A percentile compares a stretch with the other conserved stretches of the same genome.
phyloP scores from a whole-genome alignment of 2,888 invertebrate species.

The Nasonia oneida region DNA sequence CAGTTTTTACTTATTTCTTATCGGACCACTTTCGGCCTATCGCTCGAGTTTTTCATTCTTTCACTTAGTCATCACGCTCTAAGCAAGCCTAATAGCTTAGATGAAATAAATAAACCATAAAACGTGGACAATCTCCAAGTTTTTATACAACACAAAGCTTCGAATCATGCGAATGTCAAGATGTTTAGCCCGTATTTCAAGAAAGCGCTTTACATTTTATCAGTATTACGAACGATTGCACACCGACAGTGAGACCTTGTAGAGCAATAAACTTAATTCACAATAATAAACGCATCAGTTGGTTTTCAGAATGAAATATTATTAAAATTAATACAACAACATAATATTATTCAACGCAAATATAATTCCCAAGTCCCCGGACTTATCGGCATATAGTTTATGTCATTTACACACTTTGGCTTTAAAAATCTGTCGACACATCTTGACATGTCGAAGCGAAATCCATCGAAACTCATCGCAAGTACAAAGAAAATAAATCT shows the following conservation, averaged over 20 bases:
- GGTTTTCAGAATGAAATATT: constrained; percentile 34
- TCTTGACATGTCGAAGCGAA: constrained; percentile 52
- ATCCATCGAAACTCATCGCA: constrained; percentile 40
- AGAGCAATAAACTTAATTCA: constrained; percentile 32
- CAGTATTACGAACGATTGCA: constrained; percentile 46
- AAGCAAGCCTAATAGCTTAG: constrained; percentile 54
- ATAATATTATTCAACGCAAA: constrained; percentile 58
- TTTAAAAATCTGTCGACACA: constrained; percentile 58
- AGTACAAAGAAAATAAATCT: constrained; percentile 37
- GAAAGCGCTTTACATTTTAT: constrained; percentile 22
- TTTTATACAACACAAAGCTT: constrained; percentile 64
- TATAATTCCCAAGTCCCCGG: constrained; percentile 43
- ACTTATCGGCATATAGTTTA: constrained; percentile 37
- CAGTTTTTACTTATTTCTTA: neutral
- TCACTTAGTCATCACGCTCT: constrained; percentile 43
- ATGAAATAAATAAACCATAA: constrained; percentile 52
- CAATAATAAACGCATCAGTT: constrained; percentile 6
- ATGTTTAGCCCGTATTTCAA: constrained; percentile 34
- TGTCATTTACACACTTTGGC: constrained; percentile 59
- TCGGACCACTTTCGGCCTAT: constrained; percentile 35
- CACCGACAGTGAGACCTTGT: constrained; percentile 33
- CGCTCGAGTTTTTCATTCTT: constrained; percentile 38
- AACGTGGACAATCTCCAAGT: constrained; percentile 71
- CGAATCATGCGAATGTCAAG: constrained; percentile 43
- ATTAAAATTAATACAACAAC: constrained; percentile 58